Conservation (phyloP, 2,113 vertebrate genomes). For the Toxostoma redivivum region DNA sequence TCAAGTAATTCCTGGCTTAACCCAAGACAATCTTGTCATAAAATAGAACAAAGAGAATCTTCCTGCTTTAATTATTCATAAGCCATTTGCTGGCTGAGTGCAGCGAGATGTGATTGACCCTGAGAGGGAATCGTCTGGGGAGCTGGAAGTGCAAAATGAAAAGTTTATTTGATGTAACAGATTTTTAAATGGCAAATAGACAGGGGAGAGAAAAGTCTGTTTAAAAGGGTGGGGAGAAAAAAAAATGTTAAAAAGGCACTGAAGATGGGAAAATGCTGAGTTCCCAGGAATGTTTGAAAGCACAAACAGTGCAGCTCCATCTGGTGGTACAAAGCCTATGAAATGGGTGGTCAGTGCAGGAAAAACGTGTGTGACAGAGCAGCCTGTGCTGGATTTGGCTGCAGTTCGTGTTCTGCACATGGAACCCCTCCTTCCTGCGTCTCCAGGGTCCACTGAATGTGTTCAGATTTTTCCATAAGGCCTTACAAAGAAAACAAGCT, state of each 20-base stretch:
- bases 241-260: background rate
- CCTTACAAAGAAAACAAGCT: background rate
- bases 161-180: background rate
- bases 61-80: slow-evolving; percentile 34
- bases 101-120: background rate
- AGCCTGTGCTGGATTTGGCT: background rate
- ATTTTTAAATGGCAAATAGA: background rate
- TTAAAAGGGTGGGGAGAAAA: background rate
- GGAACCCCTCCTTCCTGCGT: background rate
- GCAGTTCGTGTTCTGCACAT: background rate
- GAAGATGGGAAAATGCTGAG: background rate
- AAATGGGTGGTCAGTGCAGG: background rate
- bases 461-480: background rate
- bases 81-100: slow-evolving; percentile 16
- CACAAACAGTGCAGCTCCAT: background rate
- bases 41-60: background rate
- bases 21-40: background rate
- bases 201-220: background rate
- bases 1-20: background rate
- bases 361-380: fast-evolving
- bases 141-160: background rate
- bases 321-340: background rate
- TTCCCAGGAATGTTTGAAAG: background rate
- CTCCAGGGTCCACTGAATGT: background rate
- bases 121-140: background rate